A percentile compares a stretch with the other conserved stretches of the same genome.
Conservation (phyloP, 2,113 vertebrate species). For the Tor tambroides region DNA sequence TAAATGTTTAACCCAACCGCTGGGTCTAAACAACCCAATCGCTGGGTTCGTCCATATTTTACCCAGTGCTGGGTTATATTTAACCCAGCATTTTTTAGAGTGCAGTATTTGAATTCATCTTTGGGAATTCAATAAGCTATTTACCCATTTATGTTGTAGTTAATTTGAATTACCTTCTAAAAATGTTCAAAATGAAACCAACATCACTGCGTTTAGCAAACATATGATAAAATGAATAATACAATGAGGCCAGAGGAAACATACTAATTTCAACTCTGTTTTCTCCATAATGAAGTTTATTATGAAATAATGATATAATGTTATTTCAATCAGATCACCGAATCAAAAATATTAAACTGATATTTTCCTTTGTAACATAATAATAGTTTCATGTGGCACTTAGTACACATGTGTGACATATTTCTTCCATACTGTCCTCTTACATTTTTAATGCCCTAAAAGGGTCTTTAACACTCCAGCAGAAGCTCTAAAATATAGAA, state of each 20-base stretch:
- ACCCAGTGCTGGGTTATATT: too few species aligned
- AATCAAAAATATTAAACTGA: slow-evolving; percentile 62
- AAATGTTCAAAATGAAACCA: neutral
- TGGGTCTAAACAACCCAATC: too few species aligned
- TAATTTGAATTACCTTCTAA: neutral
- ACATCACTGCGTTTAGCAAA: neutral
- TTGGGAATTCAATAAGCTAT: neutral
- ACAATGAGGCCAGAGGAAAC: neutral
- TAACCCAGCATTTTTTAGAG: too few species aligned
- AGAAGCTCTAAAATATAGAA: slow-evolving; percentile 45
- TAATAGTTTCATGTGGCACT: slow-evolving; percentile 59
- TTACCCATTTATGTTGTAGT: neutral
- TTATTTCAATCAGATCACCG: slow-evolving; percentile 61
- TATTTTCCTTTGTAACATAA: slow-evolving; percentile 61
- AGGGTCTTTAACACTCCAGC: slow-evolving; percentile 30
- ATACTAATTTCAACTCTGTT: slow-evolving; percentile 31
- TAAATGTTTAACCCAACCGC: too few species aligned
- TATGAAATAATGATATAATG: slow-evolving; percentile 64
- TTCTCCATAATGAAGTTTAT: slow-evolving; percentile 64
- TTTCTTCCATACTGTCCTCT: slow-evolving; percentile 35
- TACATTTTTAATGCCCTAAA: slow-evolving; percentile 14
- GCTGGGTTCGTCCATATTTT: too few species aligned
- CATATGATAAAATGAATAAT: neutral
- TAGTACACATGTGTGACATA: slow-evolving; percentile 56
- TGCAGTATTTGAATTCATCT: neutral